These are phyloP conservation scores for Lycaon pictus DNA, from an alignment of 2,113 vertebrate species.

Conservation along the genomic window DNA sequence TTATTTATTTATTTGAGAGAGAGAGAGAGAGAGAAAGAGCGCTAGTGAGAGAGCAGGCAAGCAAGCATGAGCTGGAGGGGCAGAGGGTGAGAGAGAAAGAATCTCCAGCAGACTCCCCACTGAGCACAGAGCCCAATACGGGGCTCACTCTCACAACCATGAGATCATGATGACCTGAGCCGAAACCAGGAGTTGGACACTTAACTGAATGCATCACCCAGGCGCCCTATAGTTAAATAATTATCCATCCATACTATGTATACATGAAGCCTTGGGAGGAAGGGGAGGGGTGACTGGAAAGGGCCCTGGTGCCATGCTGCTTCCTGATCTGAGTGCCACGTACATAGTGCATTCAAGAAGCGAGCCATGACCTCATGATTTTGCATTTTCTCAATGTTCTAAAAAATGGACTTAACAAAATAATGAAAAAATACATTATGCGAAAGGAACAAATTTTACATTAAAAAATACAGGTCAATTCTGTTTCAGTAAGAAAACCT, in stretches of 20 bases:
- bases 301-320: background rate
- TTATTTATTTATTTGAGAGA: background rate
- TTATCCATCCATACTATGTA: background rate
- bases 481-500: background rate
- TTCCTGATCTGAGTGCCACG: background rate
- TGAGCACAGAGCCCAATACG: background rate
- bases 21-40: background rate
- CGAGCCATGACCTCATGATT: background rate
- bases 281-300: background rate
- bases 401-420: background rate
- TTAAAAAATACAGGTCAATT: background rate
- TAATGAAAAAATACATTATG: background rate
- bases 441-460: background rate
- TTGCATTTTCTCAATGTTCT: background rate
- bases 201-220: background rate
- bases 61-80: background rate
- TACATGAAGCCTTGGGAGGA: rapidly evolving
- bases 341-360: background rate
- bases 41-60: background rate
- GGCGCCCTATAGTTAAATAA: background rate
- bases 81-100: background rate
- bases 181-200: background rate
- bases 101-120: background rate
- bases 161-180: background rate
- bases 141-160: background rate